Base-by-base conservation (phyloP, 1,140 invertebrate species). In the Luehdorfia chinensis region DNA sequence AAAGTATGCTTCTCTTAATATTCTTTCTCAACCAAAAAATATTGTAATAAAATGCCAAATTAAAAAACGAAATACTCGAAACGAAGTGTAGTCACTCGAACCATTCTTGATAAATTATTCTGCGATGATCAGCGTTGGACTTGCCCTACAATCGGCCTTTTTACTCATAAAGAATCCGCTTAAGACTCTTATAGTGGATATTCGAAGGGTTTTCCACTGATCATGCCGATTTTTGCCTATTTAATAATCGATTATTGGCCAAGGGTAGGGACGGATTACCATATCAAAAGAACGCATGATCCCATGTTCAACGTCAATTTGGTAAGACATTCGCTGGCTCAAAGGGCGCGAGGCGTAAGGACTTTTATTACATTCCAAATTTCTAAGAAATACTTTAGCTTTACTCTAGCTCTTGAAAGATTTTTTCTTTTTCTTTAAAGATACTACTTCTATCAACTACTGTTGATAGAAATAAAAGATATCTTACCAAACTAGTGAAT, bases 261-360 rank as follows among this genome's bases (percentile, higher is more conserved):
- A 53, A 65, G 71, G 69, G 61, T 69, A 64, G 45, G 52, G 54
- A 46, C 55, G 59, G 66, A 79, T 79, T 79, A 79, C 70, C 73
- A 79, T 79, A 79, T 79, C 75, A 79, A 79, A 75, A 69, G 70
- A 66, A 72, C 72, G 69, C 62, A 70, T 70, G 66, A 78, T 76
- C 75, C 63, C 66, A 55, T 70, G 66, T 66, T 68, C 64, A 34
- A 61, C 73, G 63, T 73, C 71, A 79, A 79, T 79, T 76, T 75
- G 36, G 66, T 74, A 55, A 74, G 74, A 74, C 69, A 75, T 74
- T 75, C 41, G 36, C 46, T 49, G 9, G 47, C 34, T 44, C 59
- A 55, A 65, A 72, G 63, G 59, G 47, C 52, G 58, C 32, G 44
- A 57, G 32, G 50, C 53, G 53, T 65, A 60, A 67, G 55, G 53